phyloP scores from a whole-genome alignment of 2,113 vertebrate genomes.

The Thinocorus orbignyianus region DNA sequence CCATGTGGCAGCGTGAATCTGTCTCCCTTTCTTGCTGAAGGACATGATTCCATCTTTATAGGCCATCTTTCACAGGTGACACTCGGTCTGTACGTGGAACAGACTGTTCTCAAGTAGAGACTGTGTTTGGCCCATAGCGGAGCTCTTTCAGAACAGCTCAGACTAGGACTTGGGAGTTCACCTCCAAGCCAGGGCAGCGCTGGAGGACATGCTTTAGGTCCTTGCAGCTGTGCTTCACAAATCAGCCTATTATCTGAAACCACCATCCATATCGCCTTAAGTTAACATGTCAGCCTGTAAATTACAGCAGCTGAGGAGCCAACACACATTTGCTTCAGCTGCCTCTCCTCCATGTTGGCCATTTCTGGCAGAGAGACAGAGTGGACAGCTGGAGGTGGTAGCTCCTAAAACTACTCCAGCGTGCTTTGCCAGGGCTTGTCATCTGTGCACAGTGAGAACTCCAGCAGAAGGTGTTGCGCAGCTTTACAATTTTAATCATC shows the following conservation, averaged over 20 bases:
- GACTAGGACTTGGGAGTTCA: background rate
- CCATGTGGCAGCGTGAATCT: background rate
- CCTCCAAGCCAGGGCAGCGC: background rate
- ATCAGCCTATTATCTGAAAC: background rate
- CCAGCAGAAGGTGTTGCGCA: background rate
- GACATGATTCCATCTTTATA: background rate
- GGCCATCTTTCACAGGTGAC: background rate
- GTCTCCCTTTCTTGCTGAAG: background rate
- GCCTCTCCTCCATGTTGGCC: background rate
- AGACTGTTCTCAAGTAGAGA: background rate
- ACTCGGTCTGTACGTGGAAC: background rate
- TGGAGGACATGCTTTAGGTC: background rate
- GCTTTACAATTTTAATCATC: background rate
- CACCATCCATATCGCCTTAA: background rate
- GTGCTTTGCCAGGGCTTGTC: background rate
- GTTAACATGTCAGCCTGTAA: background rate
- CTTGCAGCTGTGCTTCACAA: background rate
- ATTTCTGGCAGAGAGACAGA: background rate
- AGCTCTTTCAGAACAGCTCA: background rate
- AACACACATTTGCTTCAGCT: background rate
- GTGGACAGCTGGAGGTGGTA: slow-evolving; percentile 28
- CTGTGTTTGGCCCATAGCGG: rapidly evolving
- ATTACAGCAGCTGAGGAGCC: background rate
- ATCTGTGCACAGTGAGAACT: background rate
- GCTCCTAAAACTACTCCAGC: background rate